These are phyloP conservation scores for Galeopsomyia nigrocyanea DNA, from an alignment of 2,888 invertebrate genomes.

Conservation along the genomic window DNA sequence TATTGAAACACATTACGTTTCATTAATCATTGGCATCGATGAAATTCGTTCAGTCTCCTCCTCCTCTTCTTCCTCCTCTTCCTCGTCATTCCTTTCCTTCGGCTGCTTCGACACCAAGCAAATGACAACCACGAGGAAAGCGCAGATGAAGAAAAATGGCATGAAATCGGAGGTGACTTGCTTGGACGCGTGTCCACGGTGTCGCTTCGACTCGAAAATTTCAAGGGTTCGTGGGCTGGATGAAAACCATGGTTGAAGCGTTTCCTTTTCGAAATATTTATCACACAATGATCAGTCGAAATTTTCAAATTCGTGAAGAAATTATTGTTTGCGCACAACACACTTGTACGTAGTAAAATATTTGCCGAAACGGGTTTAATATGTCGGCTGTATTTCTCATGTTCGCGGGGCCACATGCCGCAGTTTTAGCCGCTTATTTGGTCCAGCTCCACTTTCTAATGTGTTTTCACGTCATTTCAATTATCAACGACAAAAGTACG, in stretches of 20 bases:
- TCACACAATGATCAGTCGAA: no score
- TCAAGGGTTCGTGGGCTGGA: slow-evolving; percentile 10
- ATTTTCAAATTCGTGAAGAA: no score
- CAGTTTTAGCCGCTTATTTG: background rate
- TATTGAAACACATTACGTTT: no score
- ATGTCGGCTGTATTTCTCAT: slow-evolving; percentile 5
- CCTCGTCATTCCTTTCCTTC: slow-evolving; percentile 41
- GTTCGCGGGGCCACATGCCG: slow-evolving; percentile 6
- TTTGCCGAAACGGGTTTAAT: background rate
- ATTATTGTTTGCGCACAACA: background rate
- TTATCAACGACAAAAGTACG: no score
- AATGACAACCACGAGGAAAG: slow-evolving; percentile 52
- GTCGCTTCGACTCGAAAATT: slow-evolving; percentile 24
- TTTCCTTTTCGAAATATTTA: slow-evolving; percentile 35
- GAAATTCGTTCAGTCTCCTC: slow-evolving; percentile 2
- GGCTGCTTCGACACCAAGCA: slow-evolving; percentile 52
- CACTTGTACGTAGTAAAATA: slow-evolving; percentile 14
- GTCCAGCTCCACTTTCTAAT: slow-evolving; percentile 4
- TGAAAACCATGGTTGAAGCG: slow-evolving; percentile 44
- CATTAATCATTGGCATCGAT: slow-evolving; percentile 11
- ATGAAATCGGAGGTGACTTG: slow-evolving; percentile 52
- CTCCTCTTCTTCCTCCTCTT: slow-evolving; percentile 4
- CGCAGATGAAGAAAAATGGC: slow-evolving; percentile 53
- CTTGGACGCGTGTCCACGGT: slow-evolving; percentile 39
- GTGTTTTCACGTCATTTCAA: slow-evolving; percentile 14